phyloP scores from a whole-genome alignment of 2,888 invertebrate genomes.

The Drosophila atroscutellata region DNA sequence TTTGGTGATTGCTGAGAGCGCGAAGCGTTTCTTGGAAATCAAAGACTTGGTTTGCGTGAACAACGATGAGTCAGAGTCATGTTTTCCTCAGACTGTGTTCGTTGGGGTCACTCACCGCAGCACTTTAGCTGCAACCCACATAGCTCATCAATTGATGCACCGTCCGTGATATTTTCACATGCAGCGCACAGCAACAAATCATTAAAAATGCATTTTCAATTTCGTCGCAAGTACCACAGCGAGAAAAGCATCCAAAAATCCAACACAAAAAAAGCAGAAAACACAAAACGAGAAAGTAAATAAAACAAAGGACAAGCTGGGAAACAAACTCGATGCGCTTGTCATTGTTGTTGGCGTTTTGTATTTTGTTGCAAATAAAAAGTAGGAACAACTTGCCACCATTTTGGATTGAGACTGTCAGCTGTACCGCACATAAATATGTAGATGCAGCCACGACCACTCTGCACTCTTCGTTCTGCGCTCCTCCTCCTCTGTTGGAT shows the following conservation, averaged over 20 bases:
- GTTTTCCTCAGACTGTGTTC: conserved; percentile 25
- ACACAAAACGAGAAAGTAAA: conserved; percentile 14
- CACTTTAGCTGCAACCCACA: conserved; percentile 20
- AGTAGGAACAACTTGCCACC: conserved; percentile 55
- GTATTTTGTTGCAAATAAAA: conserved; percentile 62
- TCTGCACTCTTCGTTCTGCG: conserved; percentile 18
- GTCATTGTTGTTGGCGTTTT: conserved; percentile 59
- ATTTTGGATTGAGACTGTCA: conserved; percentile 47
- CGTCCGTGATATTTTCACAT: conserved; percentile 56
- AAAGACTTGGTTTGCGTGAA: conserved; percentile 9
- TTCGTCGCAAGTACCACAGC: conserved; percentile 59
- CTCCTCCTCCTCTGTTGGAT: conserved; percentile 4
- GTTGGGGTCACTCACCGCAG: conserved; percentile 30
- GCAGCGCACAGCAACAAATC: conserved; percentile 68
- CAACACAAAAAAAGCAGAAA: conserved; percentile 15
- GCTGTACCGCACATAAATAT: conserved; percentile 31
- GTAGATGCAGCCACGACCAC: conserved; percentile 29
- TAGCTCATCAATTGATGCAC: conserved; percentile 60
- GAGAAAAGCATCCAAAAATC: conserved; percentile 16
- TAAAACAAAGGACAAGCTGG: conserved; percentile 36
- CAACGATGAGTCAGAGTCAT: conserved; percentile 27
- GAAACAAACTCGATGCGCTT: conserved; percentile 52
- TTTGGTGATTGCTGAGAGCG: neutral
- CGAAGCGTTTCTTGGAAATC: conserved; percentile 36
- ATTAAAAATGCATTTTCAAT: conserved; percentile 79